Conservation (phyloP, 2,797 vertebrate genomes). For the Megaceryle alcyon region DNA sequence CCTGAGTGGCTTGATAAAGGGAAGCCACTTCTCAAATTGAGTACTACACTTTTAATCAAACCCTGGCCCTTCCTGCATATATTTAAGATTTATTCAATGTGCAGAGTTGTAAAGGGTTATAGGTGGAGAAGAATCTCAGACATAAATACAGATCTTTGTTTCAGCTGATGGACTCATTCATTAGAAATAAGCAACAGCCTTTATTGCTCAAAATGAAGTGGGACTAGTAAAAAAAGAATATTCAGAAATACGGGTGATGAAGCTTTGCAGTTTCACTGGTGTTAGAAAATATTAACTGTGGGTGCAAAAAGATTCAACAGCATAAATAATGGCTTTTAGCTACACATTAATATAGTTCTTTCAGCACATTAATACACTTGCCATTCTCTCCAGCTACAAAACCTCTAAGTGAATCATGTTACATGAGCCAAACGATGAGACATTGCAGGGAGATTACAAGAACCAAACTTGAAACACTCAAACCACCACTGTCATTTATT, state of each 20-base stretch:
- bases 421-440: neutral
- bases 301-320: slow-evolving; percentile 8
- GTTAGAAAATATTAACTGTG: slow-evolving; percentile 49
- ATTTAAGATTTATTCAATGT: neutral
- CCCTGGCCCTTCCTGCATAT: neutral
- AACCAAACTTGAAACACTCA: neutral
- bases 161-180: neutral
- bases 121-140: neutral
- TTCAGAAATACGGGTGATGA: slow-evolving; percentile 16
- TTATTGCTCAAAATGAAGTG: slow-evolving; percentile 22
- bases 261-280: neutral
- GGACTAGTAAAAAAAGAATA: neutral
- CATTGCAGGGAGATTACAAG: neutral
- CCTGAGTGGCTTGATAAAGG: neutral
- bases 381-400: slow-evolving; percentile 27
- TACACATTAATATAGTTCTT: slow-evolving; percentile 33
- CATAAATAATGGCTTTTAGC: slow-evolving; percentile 12
- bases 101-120: neutral
- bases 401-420: slow-evolving; percentile 29
- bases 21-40: neutral
- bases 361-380: neutral
- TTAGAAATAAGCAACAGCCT: neutral
- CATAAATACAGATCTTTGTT: neutral
- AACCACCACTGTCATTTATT: neutral
- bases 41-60: neutral